Base-by-base conservation (phyloP, 2,888 invertebrate species). In the Metalampra italica region DNA sequence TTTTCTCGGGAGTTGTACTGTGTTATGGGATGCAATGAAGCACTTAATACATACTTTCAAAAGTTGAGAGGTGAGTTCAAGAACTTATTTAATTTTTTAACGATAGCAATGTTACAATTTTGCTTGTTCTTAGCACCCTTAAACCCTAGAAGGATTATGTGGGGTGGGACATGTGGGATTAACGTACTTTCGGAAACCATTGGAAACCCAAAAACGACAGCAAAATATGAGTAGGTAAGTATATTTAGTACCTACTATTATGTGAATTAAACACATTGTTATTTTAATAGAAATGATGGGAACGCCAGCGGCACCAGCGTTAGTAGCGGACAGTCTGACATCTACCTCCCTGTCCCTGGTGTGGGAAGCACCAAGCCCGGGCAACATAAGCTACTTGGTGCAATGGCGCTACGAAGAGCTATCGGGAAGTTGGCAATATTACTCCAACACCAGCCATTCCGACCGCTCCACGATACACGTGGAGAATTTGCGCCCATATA, bases 1-100 rank as follows among this genome's bases (percentile, higher is more conserved):
- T 91, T 93, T 52, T 92, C 93, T 1, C 91, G 93, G 66, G 93
- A 93, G 72, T 81, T 95, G 13, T 94, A 94, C 71, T 96, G 96
- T 71, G 93, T 94, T 30, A 93, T 94, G 85, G 96, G 96, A 48
- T 96, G 96, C 77, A 94, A 94, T 71, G 93, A 94, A 69, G 96
- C 95, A 45, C 84, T 95, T 45, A 93, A 93, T 63, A 91, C 92
- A 50, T 96, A 96, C 76, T 93, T 93, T 62, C 92, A 93, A 67
- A 91, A 92, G 69, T 80, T 95, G 51, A 91, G 91, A 91, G 93
- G 94, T 94, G 78, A 64, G 59, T 49, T 22, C 22, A 29, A 36
- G 22, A 32, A 12, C 12, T 12, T 44, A 15, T 34, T 15, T 14
- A 44, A 45, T 8, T 30, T 30, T 8, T 7, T 30, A 30, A 30